These are phyloP conservation scores for Cromileptes altivelis DNA, from an alignment of 2,113 vertebrate genomes.

Conservation along the genomic window DNA sequence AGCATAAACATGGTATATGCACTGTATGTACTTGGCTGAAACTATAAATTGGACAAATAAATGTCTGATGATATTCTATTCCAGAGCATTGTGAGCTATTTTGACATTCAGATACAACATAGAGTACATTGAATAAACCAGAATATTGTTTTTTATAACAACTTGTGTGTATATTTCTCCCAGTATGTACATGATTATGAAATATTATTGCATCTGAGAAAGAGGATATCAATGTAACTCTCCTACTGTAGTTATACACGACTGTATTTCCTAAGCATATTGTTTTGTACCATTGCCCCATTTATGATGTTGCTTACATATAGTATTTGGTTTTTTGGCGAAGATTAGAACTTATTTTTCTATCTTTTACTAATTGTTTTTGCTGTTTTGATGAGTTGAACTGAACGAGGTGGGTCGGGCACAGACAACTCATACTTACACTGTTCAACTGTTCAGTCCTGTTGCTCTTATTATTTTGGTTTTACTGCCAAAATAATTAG, in stretches of 20 bases:
- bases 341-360: slow-evolving; percentile 82
- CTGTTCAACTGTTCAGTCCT: neutral
- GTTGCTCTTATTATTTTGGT: neutral
- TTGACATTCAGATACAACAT: slow-evolving; percentile 65
- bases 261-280: slow-evolving; percentile 56
- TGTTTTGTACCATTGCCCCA: slow-evolving; percentile 24
- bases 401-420: slow-evolving; percentile 15
- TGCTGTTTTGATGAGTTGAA: slow-evolving; percentile 36
- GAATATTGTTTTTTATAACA: slow-evolving; percentile 69
- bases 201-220: slow-evolving; percentile 77
- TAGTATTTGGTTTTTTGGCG: slow-evolving; percentile 46
- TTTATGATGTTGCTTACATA: slow-evolving; percentile 53
- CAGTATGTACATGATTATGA: slow-evolving; percentile 72
- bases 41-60: slow-evolving; percentile 62
- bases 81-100: slow-evolving; percentile 78
- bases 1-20: slow-evolving; percentile 76
- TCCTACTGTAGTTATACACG: slow-evolving; percentile 60
- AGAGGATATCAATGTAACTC: slow-evolving; percentile 68
- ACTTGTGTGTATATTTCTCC: slow-evolving; percentile 77
- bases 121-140: slow-evolving; percentile 57
- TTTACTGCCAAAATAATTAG: slow-evolving; percentile 13
- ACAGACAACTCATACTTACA: slow-evolving; percentile 4
- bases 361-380: slow-evolving; percentile 69
- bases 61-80: slow-evolving; percentile 73
- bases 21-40: slow-evolving; percentile 77